Conservation (phyloP, 2,797 vertebrate species). For the Anolis apletophallus region DNA sequence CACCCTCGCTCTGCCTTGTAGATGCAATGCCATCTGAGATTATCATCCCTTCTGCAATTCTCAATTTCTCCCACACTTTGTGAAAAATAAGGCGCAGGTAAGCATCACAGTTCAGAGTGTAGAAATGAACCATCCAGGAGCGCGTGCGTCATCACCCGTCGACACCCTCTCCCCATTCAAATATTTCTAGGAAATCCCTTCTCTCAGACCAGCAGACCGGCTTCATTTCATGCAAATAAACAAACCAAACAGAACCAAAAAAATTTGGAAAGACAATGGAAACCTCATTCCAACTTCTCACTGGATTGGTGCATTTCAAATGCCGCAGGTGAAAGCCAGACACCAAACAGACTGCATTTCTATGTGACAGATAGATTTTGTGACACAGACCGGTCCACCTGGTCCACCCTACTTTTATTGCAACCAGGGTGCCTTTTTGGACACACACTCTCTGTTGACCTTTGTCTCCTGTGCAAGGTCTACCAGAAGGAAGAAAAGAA, state of each 20-base stretch:
- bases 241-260: accelerated
- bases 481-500: not conserved
- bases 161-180: not conserved
- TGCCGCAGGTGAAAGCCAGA: too few species aligned
- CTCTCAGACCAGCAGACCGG: not conserved
- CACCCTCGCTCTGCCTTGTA: not conserved
- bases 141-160: constrained; percentile 6
- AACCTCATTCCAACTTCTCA: not conserved
- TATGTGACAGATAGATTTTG: too few species aligned
- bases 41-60: constrained; percentile 58
- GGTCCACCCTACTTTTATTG: not conserved
- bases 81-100: constrained; percentile 31
- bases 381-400: not conserved
- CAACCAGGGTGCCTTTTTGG: not conserved
- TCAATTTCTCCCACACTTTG: constrained; percentile 44
- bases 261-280: not conserved
- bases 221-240: accelerated
- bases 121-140: constrained; percentile 63
- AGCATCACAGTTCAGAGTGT: constrained; percentile 48
- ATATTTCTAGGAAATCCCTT: not conserved
- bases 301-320: not conserved
- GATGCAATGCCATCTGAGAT: constrained; percentile 23
- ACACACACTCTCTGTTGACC: not conserved
- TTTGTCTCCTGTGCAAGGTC: not conserved
- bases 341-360: not conserved